These are phyloP conservation scores for Petrolisthes cinctipes DNA, from an alignment of 2,888 invertebrate genomes.

Conservation along the genomic window DNA sequence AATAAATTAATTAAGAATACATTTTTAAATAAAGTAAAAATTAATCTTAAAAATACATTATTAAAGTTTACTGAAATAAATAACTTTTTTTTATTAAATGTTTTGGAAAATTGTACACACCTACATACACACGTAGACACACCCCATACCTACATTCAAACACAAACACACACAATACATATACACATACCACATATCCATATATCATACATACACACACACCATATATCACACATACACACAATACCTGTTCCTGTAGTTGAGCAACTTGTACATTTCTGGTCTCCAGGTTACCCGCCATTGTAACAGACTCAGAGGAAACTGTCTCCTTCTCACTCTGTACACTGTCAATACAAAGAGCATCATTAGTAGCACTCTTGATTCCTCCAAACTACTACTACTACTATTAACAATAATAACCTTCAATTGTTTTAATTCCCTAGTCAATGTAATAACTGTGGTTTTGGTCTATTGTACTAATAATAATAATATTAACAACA, in stretches of 20 bases:
- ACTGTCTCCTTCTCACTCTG: conserved; percentile 50
- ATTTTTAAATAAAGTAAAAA: neutral
- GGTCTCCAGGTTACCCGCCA: conserved; percentile 59
- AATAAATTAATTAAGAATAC: neutral
- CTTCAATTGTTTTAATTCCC: conserved; percentile 48
- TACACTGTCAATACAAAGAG: conserved; percentile 18
- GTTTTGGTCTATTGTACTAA: conserved; percentile 24
- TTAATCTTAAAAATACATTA: neutral
- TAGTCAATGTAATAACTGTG: conserved; percentile 34
- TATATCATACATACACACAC: neutral
- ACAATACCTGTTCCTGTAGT: conserved; percentile 56
- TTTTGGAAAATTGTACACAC: too few relatives aligned
- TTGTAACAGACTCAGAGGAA: conserved; percentile 47
- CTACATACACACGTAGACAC: neutral
- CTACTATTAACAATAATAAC: neutral
- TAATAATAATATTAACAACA: too few relatives aligned
- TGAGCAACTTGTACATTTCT: conserved; percentile 43
- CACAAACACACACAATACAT: conserved; percentile 12
- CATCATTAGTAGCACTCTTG: too few relatives aligned
- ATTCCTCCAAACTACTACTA: neutral
- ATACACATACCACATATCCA: conserved; percentile 6
- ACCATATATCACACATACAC: neutral
- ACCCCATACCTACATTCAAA: neutral
- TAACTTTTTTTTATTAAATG: too few relatives aligned
- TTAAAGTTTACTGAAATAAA: neutral